These are phyloP conservation scores for Tachyglossus aculeatus DNA, from an alignment of 2,797 vertebrate genomes.

Conservation along the genomic window DNA sequence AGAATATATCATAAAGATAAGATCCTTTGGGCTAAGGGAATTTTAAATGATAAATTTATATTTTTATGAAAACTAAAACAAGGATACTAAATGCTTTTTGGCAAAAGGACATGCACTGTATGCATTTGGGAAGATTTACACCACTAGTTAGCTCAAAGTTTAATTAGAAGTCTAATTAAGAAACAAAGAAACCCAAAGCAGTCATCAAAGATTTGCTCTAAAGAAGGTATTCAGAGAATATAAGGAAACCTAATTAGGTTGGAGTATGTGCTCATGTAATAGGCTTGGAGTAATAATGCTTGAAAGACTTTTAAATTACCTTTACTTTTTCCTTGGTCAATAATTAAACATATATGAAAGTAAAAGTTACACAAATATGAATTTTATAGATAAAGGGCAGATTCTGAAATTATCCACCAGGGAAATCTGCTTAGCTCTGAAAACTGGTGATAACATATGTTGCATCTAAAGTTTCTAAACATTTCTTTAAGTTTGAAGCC, in stretches of 20 bases:
- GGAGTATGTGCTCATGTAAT: background rate
- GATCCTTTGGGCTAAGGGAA: no score
- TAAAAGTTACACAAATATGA: background rate
- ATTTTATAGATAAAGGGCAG: background rate
- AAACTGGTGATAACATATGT: background rate
- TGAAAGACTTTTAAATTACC: no score
- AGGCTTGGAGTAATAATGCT: background rate
- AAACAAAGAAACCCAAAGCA: conserved; percentile 3
- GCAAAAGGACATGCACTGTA: background rate
- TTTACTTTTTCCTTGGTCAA: background rate
- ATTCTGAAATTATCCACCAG: background rate
- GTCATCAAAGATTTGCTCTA: background rate
- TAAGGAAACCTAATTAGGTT: background rate
- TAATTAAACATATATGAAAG: background rate
- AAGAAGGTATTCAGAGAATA: background rate
- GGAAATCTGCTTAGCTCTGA: background rate
- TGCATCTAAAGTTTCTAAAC: no score
- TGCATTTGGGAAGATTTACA: background rate
- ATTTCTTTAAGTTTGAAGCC: no score
- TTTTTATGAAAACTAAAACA: conserved; percentile 20
- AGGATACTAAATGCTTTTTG: background rate
- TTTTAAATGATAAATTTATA: conserved; percentile 5
- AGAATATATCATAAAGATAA: no score
- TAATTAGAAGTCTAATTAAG: conserved; percentile 28
- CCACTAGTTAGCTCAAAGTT: conserved; percentile 5